Evolutionary conservation across 1,140 invertebrate species (phyloP).

Genomic region (Lasioglossum baleicum): DNA sequence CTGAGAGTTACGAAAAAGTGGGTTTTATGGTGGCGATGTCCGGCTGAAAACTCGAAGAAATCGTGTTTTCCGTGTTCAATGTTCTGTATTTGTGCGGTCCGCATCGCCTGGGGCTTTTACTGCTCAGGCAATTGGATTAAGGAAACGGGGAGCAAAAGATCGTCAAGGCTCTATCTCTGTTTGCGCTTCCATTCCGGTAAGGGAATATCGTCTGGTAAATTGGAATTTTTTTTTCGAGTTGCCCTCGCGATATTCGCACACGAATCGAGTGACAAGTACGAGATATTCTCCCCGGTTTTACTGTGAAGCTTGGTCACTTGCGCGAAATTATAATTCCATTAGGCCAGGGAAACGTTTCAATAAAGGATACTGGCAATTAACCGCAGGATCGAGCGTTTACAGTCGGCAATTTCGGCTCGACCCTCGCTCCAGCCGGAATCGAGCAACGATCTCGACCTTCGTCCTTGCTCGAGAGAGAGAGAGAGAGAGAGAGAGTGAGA

Average conservation of each 20-base stretch:
- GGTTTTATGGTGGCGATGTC: conserved; percentile 34
- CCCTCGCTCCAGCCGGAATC: background rate
- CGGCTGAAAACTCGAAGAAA: background rate
- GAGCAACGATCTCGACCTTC: background rate
- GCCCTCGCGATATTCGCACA: too few species aligned
- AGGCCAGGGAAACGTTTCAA: background rate
- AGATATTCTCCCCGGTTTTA: background rate
- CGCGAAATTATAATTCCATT: conserved; percentile 15
- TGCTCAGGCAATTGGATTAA: conserved; percentile 39
- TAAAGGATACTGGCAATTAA: background rate
- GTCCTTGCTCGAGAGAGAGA: background rate
- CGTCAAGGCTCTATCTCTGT: background rate
- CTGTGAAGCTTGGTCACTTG: background rate
- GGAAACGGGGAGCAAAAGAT: background rate
- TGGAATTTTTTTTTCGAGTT: conserved; percentile 26
- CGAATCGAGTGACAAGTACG: too few species aligned
- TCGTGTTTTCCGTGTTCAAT: background rate
- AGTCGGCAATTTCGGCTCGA: background rate
- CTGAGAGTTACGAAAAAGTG: conserved; percentile 47
- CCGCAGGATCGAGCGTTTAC: background rate
- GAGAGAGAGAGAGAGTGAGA: too few species aligned
- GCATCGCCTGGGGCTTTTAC: conserved; percentile 1
- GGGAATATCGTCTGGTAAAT: conserved; percentile 27
- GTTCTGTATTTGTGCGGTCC: background rate
- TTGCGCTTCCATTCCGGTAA: background rate